A percentile compares a stretch with the other conserved stretches of the same genome.
These are phyloP conservation scores for Drosophila hydei DNA, from an alignment of 1,140 invertebrate genomes.

Conservation along the genomic window DNA sequence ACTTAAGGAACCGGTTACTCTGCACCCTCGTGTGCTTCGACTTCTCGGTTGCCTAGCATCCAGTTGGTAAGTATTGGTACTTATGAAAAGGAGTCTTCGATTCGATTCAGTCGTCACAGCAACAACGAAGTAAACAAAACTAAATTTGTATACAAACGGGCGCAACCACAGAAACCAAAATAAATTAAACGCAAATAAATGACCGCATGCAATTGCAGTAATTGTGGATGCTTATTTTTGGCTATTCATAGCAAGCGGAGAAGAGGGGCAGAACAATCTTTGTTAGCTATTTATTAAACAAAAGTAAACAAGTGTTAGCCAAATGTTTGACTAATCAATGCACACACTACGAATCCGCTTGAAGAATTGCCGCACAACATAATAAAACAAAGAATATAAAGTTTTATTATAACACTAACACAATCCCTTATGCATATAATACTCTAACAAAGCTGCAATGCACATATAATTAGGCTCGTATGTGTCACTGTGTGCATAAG, in stretches of 20 bases:
- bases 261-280: background rate
- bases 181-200: slow-evolving; percentile 38
- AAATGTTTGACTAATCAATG: slow-evolving; percentile 31
- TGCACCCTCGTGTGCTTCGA: slow-evolving; percentile 16
- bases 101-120: slow-evolving; percentile 32
- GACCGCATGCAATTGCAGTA: slow-evolving; percentile 27
- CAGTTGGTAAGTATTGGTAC: slow-evolving; percentile 5
- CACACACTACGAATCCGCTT: too few relatives aligned
- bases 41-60: slow-evolving; percentile 20
- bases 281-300: slow-evolving; percentile 29
- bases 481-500: too few relatives aligned
- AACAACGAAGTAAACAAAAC: slow-evolving; percentile 42
- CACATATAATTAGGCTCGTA: too few relatives aligned
- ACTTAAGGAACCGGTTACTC: slow-evolving; percentile 34
- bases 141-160: slow-evolving; percentile 38
- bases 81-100: slow-evolving; percentile 12
- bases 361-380: slow-evolving; percentile 6
- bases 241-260: slow-evolving; percentile 20
- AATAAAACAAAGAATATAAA: slow-evolving; percentile 1
- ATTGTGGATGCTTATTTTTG: too few relatives aligned
- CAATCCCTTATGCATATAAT: background rate
- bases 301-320: slow-evolving; percentile 9
- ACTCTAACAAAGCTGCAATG: background rate
- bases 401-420: slow-evolving; percentile 4
- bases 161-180: slow-evolving; percentile 30